Conservation (phyloP, 2,888 invertebrate species). For the Archips xylosteana region DNA sequence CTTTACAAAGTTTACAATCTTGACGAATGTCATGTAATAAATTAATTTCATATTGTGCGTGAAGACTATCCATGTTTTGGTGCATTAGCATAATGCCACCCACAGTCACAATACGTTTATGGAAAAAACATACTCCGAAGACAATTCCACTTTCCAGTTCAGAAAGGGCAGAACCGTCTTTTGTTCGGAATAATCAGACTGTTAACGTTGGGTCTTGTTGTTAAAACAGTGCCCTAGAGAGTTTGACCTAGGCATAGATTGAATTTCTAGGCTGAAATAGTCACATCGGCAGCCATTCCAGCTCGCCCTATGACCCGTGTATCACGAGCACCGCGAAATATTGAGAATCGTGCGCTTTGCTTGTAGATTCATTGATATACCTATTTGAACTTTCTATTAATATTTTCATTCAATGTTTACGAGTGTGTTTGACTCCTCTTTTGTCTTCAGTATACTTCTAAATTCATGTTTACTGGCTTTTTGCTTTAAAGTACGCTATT, state of each 20-base stretch:
- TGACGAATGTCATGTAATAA: constrained; percentile 49
- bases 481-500: constrained; percentile 14
- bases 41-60: constrained; percentile 27
- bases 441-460: neutral
- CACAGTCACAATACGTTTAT: constrained; percentile 21
- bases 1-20: constrained; percentile 62
- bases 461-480: neutral
- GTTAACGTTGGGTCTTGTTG: constrained; percentile 45
- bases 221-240: constrained; percentile 64
- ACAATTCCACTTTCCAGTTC: constrained; percentile 45
- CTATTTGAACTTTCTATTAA: constrained; percentile 41
- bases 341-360: constrained; percentile 62
- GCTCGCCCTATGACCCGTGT: constrained; percentile 67
- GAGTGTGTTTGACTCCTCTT: constrained; percentile 18
- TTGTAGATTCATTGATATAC: constrained; percentile 49
- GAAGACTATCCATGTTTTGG: constrained; percentile 28
- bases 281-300: constrained; percentile 65
- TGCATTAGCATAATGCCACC: constrained; percentile 35
- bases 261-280: constrained; percentile 65
- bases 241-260: constrained; percentile 74
- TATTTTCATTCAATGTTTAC: constrained; percentile 33
- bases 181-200: constrained; percentile 51
- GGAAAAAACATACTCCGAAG: constrained; percentile 28
- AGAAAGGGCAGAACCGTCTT: constrained; percentile 48
- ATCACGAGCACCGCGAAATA: constrained; percentile 74